A percentile compares a stretch with the other conserved stretches of the same genome.
Evolutionary conservation across 2,888 invertebrate species (phyloP).

Genomic region (Xanthostigma xanthostigma): DNA sequence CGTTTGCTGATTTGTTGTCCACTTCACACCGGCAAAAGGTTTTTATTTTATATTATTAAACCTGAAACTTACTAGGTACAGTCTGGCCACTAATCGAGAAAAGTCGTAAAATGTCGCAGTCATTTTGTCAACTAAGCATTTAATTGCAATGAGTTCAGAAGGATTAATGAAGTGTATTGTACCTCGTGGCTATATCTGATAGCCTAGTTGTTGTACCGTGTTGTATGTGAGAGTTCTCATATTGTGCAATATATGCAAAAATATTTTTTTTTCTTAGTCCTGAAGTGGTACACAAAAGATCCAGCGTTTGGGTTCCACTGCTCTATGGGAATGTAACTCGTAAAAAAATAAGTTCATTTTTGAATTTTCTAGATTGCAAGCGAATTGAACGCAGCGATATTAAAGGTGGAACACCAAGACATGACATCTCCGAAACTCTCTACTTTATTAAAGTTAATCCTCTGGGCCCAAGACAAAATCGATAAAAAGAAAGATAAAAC

Average conservation of each 20-base stretch:
- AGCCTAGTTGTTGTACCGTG: no score
- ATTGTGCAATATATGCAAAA: no score
- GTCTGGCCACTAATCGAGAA: background rate
- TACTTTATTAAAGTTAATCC: constrained; percentile 76
- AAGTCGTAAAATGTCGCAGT: background rate
- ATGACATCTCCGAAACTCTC: constrained; percentile 84
- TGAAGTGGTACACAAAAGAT: background rate
- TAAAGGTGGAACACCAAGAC: constrained; percentile 85
- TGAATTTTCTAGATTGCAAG: constrained; percentile 63
- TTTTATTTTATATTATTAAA: constrained; percentile 3
- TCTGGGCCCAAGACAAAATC: constrained; percentile 92
- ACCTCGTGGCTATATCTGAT: no score
- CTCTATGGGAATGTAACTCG: constrained; percentile 3
- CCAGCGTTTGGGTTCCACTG: background rate
- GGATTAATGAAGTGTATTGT: no score
- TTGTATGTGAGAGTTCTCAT: no score
- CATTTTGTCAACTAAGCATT: no score
- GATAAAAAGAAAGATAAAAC: constrained; percentile 81
- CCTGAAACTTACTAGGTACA: background rate
- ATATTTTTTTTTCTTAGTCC: no score
- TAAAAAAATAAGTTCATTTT: background rate
- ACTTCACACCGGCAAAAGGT: constrained; percentile 90
- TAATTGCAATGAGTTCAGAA: no score
- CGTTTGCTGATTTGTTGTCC: constrained; percentile 86
- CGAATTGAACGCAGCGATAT: constrained; percentile 93